These are phyloP conservation scores for Cataglyphis livida DNA, from an alignment of 2,888 invertebrate genomes.

Conservation along the genomic window DNA sequence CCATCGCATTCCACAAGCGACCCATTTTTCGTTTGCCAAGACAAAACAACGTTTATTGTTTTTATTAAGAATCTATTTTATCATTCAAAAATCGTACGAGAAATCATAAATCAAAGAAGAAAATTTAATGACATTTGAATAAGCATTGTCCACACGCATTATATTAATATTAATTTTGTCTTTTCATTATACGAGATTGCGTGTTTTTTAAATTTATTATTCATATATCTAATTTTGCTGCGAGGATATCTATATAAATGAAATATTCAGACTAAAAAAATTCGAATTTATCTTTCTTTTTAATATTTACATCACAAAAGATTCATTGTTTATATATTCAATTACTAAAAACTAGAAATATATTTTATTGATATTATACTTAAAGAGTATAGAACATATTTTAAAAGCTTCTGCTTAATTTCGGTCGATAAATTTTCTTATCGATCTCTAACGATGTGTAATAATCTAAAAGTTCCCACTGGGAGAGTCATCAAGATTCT, in stretches of 20 bases:
- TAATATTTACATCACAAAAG: background rate
- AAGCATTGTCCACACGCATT: background rate
- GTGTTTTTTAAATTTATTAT: background rate
- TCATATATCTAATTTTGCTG: background rate
- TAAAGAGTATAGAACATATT: background rate
- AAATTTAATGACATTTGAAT: background rate
- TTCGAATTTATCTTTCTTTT: background rate
- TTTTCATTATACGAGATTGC: background rate
- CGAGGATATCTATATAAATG: too few relatives aligned
- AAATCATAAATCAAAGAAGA: background rate
- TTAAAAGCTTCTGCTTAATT: background rate
- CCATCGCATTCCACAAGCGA: conserved; percentile 27
- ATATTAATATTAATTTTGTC: background rate
- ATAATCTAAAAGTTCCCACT: background rate
- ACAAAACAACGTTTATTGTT: background rate
- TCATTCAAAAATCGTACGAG: background rate
- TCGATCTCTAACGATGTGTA: background rate
- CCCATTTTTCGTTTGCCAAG: conserved; percentile 35
- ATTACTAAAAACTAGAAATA: background rate
- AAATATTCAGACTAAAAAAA: background rate
- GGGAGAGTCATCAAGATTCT: background rate
- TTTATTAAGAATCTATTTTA: conserved; percentile 1
- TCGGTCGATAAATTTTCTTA: background rate
- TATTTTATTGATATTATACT: background rate
- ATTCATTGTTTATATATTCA: background rate